Percentiles rank a stretch among this genome's conserved stretches.
Evolutionary conservation across 2,888 invertebrate genomes (phyloP).

Genomic region (Plebejus melissa): DNA sequence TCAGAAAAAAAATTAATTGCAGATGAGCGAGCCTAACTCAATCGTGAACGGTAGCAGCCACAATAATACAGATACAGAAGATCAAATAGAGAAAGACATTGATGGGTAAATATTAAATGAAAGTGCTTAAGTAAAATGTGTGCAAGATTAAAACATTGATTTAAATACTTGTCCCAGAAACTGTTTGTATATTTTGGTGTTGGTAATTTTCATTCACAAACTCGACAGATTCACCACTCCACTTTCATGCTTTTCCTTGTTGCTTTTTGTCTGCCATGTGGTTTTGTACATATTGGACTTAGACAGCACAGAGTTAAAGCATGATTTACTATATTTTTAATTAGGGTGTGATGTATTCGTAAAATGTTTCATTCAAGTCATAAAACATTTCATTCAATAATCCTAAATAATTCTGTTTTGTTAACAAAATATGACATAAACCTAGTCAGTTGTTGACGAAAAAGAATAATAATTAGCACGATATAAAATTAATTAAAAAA

Average conservation of each 20-base stretch:
- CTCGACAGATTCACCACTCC: no score
- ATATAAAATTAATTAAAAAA: no score
- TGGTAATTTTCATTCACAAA: neutral
- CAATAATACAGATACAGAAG: slow-evolving; percentile 63
- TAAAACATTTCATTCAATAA: no score
- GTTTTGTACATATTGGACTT: no score
- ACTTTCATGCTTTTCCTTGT: no score
- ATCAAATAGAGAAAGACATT: slow-evolving; percentile 66
- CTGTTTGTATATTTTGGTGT: slow-evolving; percentile 15
- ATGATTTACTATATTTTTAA: neutral
- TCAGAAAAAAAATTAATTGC: slow-evolving; percentile 53
- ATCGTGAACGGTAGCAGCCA: slow-evolving; percentile 62
- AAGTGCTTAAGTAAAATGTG: slow-evolving; percentile 23
- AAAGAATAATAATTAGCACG: no score
- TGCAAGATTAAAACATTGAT: slow-evolving; percentile 12
- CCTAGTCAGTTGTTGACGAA: no score
- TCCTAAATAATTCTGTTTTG: neutral
- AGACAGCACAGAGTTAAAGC: no score
- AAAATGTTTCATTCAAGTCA: no score
- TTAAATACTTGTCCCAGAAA: neutral
- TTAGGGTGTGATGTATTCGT: neutral
- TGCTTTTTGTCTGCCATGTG: no score
- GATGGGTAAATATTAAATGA: slow-evolving; percentile 66
- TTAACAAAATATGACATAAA: neutral
- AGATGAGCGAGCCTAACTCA: slow-evolving; percentile 71